Percentiles rank a stretch among this genome's conserved stretches.
Evolutionary conservation across 2,888 invertebrate species (phyloP).

Genomic region (Heterodera filipjevi): DNA sequence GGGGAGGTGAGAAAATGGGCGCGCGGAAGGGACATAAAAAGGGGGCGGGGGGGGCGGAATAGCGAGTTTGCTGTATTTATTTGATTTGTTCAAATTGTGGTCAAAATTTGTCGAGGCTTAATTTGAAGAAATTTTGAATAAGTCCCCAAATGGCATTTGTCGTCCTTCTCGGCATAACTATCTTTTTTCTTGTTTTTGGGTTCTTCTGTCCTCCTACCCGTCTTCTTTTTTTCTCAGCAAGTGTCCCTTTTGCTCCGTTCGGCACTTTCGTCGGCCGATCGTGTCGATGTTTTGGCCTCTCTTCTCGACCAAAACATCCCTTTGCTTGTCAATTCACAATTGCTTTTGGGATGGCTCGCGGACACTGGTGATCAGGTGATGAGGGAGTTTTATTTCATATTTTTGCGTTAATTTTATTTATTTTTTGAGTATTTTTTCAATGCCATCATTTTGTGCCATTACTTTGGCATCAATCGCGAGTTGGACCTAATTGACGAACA

Average conservation of each 20-base stretch:
- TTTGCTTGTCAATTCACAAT: conserved; percentile 36
- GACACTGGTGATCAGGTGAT: conserved; percentile 46
- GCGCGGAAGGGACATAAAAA: background rate
- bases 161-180: too few species aligned
- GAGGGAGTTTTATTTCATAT: too few species aligned
- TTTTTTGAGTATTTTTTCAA: conserved; percentile 56
- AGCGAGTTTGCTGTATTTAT: too few species aligned
- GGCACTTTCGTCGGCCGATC: conserved; percentile 36
- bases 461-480: conserved; percentile 53
- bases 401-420: background rate
- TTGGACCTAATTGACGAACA: conserved; percentile 49
- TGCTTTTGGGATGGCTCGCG: conserved; percentile 55
- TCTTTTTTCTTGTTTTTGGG: too few species aligned
- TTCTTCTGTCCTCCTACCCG: too few species aligned
- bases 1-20: conserved; percentile 30
- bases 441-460: conserved; percentile 57
- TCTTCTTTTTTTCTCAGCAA: background rate
- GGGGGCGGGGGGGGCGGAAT: too few species aligned
- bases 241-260: conserved; percentile 21
- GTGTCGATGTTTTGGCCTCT: conserved; percentile 43
- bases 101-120: too few species aligned
- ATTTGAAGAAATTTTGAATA: too few species aligned
- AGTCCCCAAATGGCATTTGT: too few species aligned
- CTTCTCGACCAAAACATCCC: conserved; percentile 46
- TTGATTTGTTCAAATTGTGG: too few species aligned